A percentile compares a stretch with the other conserved stretches of the same genome.
Evolutionary conservation across 2,113 vertebrate genomes (phyloP).

Genomic region (Caloenas nicobarica): DNA sequence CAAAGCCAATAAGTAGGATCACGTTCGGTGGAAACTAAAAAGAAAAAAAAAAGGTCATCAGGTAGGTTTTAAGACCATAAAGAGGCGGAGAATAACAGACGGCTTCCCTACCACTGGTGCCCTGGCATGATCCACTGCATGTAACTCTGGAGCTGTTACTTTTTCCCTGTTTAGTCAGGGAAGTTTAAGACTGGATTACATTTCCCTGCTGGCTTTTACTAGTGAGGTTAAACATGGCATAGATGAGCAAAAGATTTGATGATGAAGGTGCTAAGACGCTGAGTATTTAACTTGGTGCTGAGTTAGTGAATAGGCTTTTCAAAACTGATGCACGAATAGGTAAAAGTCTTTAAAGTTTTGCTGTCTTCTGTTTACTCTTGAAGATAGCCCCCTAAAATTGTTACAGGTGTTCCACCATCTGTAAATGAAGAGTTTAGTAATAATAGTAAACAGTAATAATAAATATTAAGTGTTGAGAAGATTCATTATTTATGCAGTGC

Average conservation of each 20-base stretch:
- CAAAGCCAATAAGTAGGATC: neutral
- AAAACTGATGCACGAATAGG: neutral
- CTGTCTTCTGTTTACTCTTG: neutral
- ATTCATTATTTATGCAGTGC: slow-evolving; percentile 3
- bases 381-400: neutral
- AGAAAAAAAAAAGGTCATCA: neutral
- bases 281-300: neutral
- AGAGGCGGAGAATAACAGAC: neutral
- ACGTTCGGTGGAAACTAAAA: neutral
- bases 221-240: neutral
- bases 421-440: slow-evolving; percentile 22
- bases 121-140: neutral
- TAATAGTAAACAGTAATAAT: neutral
- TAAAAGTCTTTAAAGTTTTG: neutral
- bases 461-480: neutral
- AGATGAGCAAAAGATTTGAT: neutral
- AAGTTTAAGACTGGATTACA: neutral
- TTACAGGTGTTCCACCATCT: slow-evolving; percentile 29
- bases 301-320: neutral
- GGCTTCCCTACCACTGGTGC: neutral
- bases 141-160: neutral
- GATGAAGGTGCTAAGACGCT: neutral
- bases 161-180: neutral
- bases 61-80: neutral
- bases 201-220: neutral